phyloP scores from a whole-genome alignment of 2,888 invertebrate genomes.

The Kuschelorhynchus macadamiae region DNA sequence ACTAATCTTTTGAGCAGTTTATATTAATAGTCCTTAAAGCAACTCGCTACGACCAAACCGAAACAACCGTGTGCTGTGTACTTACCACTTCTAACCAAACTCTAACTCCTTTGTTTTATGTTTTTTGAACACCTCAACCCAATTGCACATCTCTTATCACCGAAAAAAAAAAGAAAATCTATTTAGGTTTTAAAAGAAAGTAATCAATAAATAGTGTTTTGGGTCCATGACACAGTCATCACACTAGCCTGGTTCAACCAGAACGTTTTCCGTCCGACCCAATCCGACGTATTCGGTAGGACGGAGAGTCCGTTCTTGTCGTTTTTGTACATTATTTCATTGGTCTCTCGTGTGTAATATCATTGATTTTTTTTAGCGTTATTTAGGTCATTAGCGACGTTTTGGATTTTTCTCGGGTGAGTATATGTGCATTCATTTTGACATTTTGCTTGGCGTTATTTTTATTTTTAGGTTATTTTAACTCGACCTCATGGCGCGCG shows the following conservation, averaged over 20 bases:
- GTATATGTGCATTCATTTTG: constrained; percentile 37
- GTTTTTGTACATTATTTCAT: constrained; percentile 28
- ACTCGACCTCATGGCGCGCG: neutral
- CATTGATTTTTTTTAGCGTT: constrained; percentile 32
- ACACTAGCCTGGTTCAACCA: constrained; percentile 47
- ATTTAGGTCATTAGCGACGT: constrained; percentile 37
- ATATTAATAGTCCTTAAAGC: no score
- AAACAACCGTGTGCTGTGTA: constrained; percentile 15
- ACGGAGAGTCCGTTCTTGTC: constrained; percentile 25
- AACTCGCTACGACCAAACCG: constrained; percentile 17
- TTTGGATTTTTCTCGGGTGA: constrained; percentile 23
- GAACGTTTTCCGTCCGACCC: constrained; percentile 26
- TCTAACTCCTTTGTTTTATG: constrained; percentile 17
- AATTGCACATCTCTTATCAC: constrained; percentile 28
- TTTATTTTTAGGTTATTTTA: neutral
- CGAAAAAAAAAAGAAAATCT: constrained; percentile 2
- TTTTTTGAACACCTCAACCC: constrained; percentile 28
- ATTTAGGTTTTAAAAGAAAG: no score
- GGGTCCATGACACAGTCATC: constrained; percentile 50
- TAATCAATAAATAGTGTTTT: constrained; percentile 20
- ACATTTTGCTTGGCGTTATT: constrained; percentile 19
- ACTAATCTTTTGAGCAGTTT: no score
- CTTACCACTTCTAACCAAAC: constrained; percentile 23
- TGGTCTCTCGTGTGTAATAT: constrained; percentile 30
- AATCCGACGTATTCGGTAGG: constrained; percentile 9